Base-by-base conservation (phyloP, 2,888 invertebrate genomes). In the Hyles lineata region DNA sequence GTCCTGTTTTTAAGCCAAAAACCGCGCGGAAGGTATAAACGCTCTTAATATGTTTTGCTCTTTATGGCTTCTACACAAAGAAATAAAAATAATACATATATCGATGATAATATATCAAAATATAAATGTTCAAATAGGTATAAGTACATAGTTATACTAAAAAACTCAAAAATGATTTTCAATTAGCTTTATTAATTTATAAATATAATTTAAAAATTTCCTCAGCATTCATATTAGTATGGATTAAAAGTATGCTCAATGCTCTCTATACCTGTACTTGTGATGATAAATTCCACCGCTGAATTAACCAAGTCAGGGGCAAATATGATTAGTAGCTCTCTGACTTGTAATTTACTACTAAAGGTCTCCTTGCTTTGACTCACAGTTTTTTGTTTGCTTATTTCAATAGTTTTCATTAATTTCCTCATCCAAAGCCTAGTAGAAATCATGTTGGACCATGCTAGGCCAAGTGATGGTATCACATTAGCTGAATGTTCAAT, bases 361-460 rank as follows among this genome's bases (percentile, higher is more conserved):
- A n/a, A 43, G 19, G 2, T n/a, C 29, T 63, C 63, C 21, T 17
- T 50, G 3, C 21, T 17, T 23, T 55, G 52, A n/a, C n/a, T n/a
- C n/a, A 50, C 23, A 7, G 15, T 23, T 35, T 21, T 63, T 21
- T 21, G 3, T 43, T 35, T 63, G 23, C 3, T 50, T 23, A 9
- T 11, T 43, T 67, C 43, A 21, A 77, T 70, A 67, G 71, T 73
- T 67, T 77, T 70, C 35, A 73, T 72, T 52, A 82, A 84, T 80
- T 88, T 90, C 69, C 75, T 85, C n/a, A 91, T 71, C 75, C 82
- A 80, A 9, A 92, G 77, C 75, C 95, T 87, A 9, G 89, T 89
- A 35, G 88, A 85, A 59, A 95, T 83, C 90, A 95, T 89, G 76
- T 95, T 95, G 4, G 95, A 92, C 95, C 95, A 95, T 70, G 92